Base-by-base conservation (phyloP, 2,888 invertebrate species). In the Cancer borealis region DNA sequence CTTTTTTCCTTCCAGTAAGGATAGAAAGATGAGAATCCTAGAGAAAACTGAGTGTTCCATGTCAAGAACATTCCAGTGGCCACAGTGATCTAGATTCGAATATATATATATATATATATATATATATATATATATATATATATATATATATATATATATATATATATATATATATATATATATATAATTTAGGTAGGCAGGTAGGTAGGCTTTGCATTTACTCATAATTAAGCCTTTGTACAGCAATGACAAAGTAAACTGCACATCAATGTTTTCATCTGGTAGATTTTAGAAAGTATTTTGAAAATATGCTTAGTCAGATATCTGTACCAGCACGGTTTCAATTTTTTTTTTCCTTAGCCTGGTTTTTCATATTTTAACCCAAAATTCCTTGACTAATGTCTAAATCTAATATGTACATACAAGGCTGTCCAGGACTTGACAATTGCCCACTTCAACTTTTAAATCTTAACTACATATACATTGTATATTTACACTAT, bases 381-480 rank as follows among this genome's bases (percentile, higher is more conserved):
- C 84, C 84, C 1, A 12, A 84, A 84, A 39, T 39, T 39, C 84
- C 39, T 30, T 39, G 10, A 26, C 17, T 8, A 84, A 84, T 14
- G 30, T 39, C 30, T 66, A 66, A 66, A 21, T 21, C 66, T 39
- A 84, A 84, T 84, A 84, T 84, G 84, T 84, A 84, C 84, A 84
- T 84, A 14, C 84, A 84, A 84, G 84, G 84, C 84, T 84, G 84
- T 39, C 30, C 39, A 30, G 30, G n/a, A 39, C n/a, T 73, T 26
- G 73, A 73, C 73, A 73, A 73, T 3, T 73, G 73, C 73, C 26
- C 26, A n/a, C n/a, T 73, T 73, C n/a, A 26, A 73, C 73, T 73
- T 26, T 14, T 54, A 12, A 73, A 5, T 73, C 6, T 73, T 73
- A 73, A 60, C 60, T 60, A 60, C 26, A 79, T 79, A 79, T n/a